A percentile compares a stretch with the other conserved stretches of the same genome.
phyloP scores from a whole-genome alignment of 2,113 vertebrate species.

The Nycticebus coucang region DNA sequence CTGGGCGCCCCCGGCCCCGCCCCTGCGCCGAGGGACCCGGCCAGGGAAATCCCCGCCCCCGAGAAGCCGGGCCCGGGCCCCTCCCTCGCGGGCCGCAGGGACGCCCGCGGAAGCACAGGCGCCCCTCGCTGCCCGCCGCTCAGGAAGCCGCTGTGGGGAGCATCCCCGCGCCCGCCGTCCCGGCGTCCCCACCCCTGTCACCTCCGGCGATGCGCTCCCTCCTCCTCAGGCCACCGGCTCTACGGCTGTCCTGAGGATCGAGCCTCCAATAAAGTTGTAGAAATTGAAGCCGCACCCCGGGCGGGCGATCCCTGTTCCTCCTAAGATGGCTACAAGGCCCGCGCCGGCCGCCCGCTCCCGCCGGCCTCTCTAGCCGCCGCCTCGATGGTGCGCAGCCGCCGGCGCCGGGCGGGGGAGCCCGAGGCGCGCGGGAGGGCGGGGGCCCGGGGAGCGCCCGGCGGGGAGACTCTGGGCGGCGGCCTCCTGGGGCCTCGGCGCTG shows the following conservation, averaged over 20 bases:
- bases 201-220: neutral
- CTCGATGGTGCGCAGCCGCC: slow-evolving; percentile 44
- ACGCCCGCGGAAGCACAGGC: neutral
- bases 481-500: accelerated
- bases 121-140: neutral
- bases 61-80: neutral
- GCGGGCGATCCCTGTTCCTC: slow-evolving; percentile 3
- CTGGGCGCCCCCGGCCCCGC: neutral
- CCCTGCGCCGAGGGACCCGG: neutral
- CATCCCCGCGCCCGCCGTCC: neutral
- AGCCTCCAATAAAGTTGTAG: slow-evolving; percentile 70
- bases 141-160: neutral
- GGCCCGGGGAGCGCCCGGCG: neutral
- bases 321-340: slow-evolving; percentile 69
- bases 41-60: slow-evolving; percentile 69
- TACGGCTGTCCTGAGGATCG: neutral
- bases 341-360: neutral
- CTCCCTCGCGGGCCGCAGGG: neutral
- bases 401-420: neutral
- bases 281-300: slow-evolving; percentile 57
- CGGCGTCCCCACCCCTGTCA: neutral
- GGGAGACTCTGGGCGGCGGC: neutral
- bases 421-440: accelerated
- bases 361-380: slow-evolving; percentile 65
- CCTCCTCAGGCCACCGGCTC: neutral